Evolutionary conservation across 2,113 vertebrate species (phyloP).

Genomic region (Kobus ellipsiprymnus): DNA sequence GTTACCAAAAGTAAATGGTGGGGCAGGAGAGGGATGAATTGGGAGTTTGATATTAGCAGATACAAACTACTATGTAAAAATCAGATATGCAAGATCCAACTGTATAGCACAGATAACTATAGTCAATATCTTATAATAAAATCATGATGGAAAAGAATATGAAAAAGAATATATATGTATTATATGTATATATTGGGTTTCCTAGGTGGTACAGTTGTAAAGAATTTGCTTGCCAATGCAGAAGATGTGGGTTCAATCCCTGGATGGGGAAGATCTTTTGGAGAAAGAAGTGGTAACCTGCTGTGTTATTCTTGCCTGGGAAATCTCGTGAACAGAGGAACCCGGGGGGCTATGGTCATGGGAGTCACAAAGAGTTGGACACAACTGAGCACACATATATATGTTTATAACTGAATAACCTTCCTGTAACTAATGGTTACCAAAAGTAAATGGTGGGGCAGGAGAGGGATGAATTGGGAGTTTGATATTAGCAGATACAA

Average conservation of each 20-base stretch:
- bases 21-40: background rate
- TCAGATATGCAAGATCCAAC: background rate
- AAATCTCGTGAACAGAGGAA: background rate
- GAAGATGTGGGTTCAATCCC: rapidly evolving
- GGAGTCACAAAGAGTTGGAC: background rate
- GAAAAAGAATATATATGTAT: background rate
- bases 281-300: background rate
- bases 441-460: background rate
- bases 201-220: background rate
- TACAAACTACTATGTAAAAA: background rate
- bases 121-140: background rate
- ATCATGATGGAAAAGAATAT: background rate
- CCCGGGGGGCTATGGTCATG: background rate
- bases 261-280: background rate
- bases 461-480: background rate
- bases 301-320: background rate
- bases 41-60: background rate
- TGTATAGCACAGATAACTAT: background rate
- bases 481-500: background rate
- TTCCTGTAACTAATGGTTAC: background rate
- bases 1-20: background rate
- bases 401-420: background rate
- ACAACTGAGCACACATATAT: background rate
- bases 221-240: background rate
- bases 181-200: background rate